A percentile compares a stretch with the other conserved stretches of the same genome.
phyloP scores from a whole-genome alignment of 37 sponge, comb jelly and placozoan species.

The Halichondria panicea region DNA sequence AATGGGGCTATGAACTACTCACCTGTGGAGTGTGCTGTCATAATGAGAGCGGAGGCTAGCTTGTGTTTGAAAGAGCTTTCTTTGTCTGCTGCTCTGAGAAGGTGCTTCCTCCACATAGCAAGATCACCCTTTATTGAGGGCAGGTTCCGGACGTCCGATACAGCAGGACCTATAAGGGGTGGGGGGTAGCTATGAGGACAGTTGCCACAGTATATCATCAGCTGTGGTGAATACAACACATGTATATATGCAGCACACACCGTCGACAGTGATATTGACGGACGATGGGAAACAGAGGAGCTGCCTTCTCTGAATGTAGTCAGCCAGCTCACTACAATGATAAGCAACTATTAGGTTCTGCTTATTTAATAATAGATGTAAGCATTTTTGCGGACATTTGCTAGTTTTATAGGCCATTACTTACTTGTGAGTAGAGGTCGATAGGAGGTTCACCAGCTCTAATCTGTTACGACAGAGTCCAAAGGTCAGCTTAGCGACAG shows the following conservation, averaged over 20 bases:
- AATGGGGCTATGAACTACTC: too few species aligned
- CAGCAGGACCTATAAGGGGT: slow-evolving; percentile 1
- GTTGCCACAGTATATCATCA: too few species aligned
- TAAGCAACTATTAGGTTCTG: background rate
- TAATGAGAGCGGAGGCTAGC: slow-evolving; percentile 17
- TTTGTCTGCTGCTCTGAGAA: slow-evolving; percentile 11
- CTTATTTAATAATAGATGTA: too few species aligned
- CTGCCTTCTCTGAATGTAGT: slow-evolving; percentile 10
- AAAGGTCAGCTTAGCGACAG: background rate
- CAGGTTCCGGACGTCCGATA: background rate
- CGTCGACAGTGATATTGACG: background rate
- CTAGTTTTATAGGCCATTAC: too few species aligned
- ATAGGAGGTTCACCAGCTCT: background rate
- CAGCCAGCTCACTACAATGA: slow-evolving; percentile 11
- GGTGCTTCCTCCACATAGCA: slow-evolving; percentile 10
- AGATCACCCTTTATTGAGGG: too few species aligned
- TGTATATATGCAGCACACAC: background rate
- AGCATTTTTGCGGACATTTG: too few species aligned
- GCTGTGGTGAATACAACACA: too few species aligned
- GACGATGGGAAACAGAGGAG: slow-evolving; percentile 12
- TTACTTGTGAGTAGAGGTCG: background rate
- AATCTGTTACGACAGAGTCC: background rate
- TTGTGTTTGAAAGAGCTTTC: background rate
- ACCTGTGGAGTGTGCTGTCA: background rate
- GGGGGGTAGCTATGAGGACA: too few species aligned